Evolutionary conservation across 2,888 invertebrate species (phyloP).

Genomic region (Apodemia zela): DNA sequence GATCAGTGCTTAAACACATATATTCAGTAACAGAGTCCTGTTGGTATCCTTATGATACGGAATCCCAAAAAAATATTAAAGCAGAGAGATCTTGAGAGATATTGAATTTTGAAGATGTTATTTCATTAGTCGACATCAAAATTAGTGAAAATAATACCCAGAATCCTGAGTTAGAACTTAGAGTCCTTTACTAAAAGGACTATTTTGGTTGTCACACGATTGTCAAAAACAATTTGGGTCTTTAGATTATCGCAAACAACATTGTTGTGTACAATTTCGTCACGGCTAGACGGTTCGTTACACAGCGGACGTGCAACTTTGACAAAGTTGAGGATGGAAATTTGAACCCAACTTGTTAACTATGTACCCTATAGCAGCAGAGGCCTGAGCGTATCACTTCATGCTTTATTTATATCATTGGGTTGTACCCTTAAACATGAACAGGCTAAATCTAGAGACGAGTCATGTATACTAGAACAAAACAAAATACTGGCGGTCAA

Average conservation of each 20-base stretch:
- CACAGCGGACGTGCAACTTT: constrained; percentile 39
- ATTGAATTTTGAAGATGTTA: too few relatives aligned
- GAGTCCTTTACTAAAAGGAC: too few relatives aligned
- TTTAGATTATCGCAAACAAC: constrained; percentile 10
- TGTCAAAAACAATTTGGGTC: constrained; percentile 3
- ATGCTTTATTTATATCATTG: constrained; percentile 1
- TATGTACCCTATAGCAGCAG: constrained; percentile 24
- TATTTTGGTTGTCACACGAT: neutral
- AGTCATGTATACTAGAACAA: neutral
- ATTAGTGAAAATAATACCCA: too few relatives aligned
- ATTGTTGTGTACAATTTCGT: constrained; percentile 27
- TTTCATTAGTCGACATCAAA: too few relatives aligned
- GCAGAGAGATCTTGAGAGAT: too few relatives aligned
- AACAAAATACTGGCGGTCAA: neutral
- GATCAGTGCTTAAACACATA: too few relatives aligned
- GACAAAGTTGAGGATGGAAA: constrained; percentile 29
- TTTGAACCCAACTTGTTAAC: constrained; percentile 38
- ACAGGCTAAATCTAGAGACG: neutral
- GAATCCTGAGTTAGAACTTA: too few relatives aligned
- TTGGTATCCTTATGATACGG: too few relatives aligned
- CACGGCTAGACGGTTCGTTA: constrained; percentile 45
- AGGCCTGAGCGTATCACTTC: neutral
- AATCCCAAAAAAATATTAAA: too few relatives aligned
- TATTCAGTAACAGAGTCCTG: too few relatives aligned
- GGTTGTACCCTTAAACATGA: neutral